Percentiles rank a stretch among this genome's conserved stretches.
Evolutionary conservation across 2,113 vertebrate genomes (phyloP).

Genomic region (Lynx canadensis): DNA sequence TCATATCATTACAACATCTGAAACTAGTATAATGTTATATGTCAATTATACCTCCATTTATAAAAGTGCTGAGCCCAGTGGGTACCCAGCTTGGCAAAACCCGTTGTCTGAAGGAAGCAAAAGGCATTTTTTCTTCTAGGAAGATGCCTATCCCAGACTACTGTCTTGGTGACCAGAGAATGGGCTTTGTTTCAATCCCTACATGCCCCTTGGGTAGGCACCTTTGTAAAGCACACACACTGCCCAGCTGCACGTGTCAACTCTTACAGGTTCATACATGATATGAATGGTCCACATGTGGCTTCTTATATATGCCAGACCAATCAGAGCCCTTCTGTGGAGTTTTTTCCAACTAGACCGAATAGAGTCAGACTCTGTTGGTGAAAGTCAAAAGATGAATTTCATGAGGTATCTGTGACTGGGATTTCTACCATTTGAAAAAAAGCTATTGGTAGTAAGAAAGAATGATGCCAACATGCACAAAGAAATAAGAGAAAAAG

Average conservation of each 20-base stretch:
- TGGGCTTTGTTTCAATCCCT: neutral
- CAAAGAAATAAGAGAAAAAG: neutral
- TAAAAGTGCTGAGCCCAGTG: neutral
- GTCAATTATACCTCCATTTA: neutral
- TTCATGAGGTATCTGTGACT: neutral
- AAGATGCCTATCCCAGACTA: neutral
- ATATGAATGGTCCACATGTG: neutral
- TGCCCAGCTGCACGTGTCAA: neutral
- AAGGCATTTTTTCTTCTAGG: neutral
- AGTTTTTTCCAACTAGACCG: neutral
- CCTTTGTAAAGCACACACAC: neutral
- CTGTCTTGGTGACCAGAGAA: neutral
- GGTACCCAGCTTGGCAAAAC: neutral
- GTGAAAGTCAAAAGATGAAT: neutral
- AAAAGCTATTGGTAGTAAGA: neutral
- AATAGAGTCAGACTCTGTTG: neutral
- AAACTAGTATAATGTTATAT: neutral
- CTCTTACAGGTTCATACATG: neutral
- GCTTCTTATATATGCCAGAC: neutral
- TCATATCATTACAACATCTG: neutral
- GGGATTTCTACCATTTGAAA: neutral
- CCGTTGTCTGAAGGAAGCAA: neutral
- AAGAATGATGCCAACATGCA: neutral
- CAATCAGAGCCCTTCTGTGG: neutral
- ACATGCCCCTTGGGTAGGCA: neutral